A percentile compares a stretch with the other conserved stretches of the same genome.
phyloP scores from a whole-genome alignment of 2,113 vertebrate species.

The Phyllopteryx taeniolatus region DNA sequence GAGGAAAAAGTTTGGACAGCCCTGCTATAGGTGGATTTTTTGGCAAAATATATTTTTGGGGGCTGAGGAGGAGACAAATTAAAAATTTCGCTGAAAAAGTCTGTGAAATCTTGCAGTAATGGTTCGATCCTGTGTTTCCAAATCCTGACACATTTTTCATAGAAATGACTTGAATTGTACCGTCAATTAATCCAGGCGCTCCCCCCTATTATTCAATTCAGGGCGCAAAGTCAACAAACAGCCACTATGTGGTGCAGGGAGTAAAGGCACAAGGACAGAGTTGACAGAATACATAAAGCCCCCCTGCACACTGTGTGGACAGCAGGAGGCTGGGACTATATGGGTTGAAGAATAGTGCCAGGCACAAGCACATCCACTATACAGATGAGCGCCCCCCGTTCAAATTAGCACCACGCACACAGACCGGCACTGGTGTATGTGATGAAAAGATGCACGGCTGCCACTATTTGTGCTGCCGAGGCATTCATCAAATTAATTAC shows the following conservation, averaged over 20 bases:
- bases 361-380: conserved; percentile 73
- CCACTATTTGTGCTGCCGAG: conserved; percentile 75
- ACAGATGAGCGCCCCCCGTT: conserved; percentile 82
- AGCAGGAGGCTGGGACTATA: conserved; percentile 58
- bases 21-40: not conserved
- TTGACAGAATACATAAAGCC: conserved; percentile 74
- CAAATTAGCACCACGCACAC: conserved; percentile 83
- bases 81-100: not conserved
- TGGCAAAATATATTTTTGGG: not conserved
- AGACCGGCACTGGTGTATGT: conserved; percentile 68
- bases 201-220: conserved; percentile 68
- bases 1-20: not conserved
- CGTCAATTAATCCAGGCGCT: conserved; percentile 61
- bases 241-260: conserved; percentile 71
- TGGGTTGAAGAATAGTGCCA: conserved; percentile 77
- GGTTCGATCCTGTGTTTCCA: not conserved
- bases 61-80: not conserved
- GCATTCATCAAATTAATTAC: conserved; percentile 99
- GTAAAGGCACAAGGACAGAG: conserved; percentile 76
- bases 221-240: conserved; percentile 76
- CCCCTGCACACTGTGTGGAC: conserved; percentile 57
- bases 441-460: conserved; percentile 82
- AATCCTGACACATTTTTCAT: not conserved
- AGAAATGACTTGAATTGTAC: conserved; percentile 9
- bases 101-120: not conserved